Percentiles rank a stretch among this genome's conserved stretches.
These are phyloP conservation scores for Macroglossus sobrinus DNA, from an alignment of 2,113 vertebrate genomes.

Conservation along the genomic window DNA sequence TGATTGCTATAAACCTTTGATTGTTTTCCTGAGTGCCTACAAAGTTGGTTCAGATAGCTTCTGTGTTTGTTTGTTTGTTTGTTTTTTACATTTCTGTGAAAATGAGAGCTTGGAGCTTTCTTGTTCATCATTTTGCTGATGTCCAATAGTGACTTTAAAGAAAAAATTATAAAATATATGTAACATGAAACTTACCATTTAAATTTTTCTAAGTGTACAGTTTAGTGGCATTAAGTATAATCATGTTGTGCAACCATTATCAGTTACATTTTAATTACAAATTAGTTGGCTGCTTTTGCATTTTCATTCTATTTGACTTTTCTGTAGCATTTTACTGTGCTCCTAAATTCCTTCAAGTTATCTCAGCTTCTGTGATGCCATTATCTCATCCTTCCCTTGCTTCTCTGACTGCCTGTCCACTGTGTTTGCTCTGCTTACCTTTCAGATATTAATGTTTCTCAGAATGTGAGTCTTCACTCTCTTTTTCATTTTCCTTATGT, in stretches of 20 bases:
- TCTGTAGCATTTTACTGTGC: background rate
- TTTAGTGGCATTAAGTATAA: background rate
- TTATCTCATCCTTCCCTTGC: background rate
- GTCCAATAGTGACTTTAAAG: background rate
- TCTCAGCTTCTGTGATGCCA: background rate
- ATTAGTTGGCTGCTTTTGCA: background rate
- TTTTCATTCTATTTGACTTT: background rate
- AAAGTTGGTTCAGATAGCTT: background rate
- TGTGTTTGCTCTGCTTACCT: background rate
- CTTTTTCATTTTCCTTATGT: background rate
- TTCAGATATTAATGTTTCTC: background rate
- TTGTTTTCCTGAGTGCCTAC: slow-evolving; percentile 7
- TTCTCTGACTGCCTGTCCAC: background rate
- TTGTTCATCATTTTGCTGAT: background rate
- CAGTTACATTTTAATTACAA: background rate
- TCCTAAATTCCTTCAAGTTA: background rate
- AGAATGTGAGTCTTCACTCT: background rate
- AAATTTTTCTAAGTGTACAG: background rate
- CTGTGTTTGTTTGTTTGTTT: background rate
- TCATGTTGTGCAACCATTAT: background rate
- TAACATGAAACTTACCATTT: background rate
- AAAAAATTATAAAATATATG: background rate
- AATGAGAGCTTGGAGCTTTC: background rate
- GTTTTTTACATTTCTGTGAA: background rate
- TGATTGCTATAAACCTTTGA: background rate